Evolutionary conservation across 1,140 invertebrate genomes (phyloP), one percentile per base, ranked within the genome.

Genomic region (Heliconius himera): DNA sequence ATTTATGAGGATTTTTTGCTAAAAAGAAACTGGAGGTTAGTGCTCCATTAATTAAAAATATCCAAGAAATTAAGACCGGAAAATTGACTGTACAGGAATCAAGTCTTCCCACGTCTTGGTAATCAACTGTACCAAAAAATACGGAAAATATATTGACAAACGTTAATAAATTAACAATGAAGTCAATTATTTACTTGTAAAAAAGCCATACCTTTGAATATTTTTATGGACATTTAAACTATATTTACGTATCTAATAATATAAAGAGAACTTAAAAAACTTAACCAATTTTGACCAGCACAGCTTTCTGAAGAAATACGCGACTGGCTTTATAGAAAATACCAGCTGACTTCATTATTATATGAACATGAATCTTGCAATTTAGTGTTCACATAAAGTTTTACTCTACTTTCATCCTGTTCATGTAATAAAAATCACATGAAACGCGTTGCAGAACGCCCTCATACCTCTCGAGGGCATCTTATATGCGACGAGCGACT

Each of bases 401-500:
- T 38, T 80, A 76, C 36, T 29, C 16, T 66, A 73, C 70, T 74
- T 70, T 70, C 70, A 56, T 80, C 74, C 78, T 73, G 74, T 46
- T 70, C 56, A 60, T 72, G 70, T 80, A 80, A 74, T 76, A 76
- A 80, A 80, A 80, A 66, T 80, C 66, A 36, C 41, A 73, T 76
- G 74, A 76, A 80, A 80, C 51, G 29, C 26, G 49, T 72, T 75
- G 60, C 66, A 51, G 78, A 76, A 73, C 77, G 33, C 73, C 56
- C 41, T 73, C 74, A 49, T 72, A 60, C 16, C 60, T 73, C 66
- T 76, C 46, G 74, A 80, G 78, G 70, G 78, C 78, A 72, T 80
- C 78, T 80, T 76, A 66, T 80, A 60, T 46, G 66, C 78, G 71
- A 78, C 78, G 26, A 49, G 73, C 78, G 73, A 80, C 78, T 80